Conservation (phyloP, 2,113 vertebrate genomes). For the Indicator maculatus region DNA sequence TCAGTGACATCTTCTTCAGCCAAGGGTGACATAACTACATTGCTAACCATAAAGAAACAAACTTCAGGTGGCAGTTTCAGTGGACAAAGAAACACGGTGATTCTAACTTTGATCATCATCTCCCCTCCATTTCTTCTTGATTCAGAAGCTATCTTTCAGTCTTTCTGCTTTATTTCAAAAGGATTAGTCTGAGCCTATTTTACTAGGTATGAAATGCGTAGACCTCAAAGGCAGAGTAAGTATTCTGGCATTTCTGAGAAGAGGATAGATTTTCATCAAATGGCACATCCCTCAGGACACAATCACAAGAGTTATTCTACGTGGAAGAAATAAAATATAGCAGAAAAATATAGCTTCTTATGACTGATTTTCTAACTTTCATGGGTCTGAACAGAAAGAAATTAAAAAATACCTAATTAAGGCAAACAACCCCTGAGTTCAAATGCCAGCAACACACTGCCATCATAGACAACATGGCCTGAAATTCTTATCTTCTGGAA, state of each 20-base stretch:
- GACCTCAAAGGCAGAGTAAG: not conserved
- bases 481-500: not conserved
- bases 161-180: not conserved
- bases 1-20: not conserved
- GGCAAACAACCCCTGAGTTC: not conserved
- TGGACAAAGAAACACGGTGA: not conserved
- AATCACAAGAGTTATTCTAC: not conserved
- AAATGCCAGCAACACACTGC: not conserved
- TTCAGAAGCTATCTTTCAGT: not conserved
- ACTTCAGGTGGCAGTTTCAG: not conserved
- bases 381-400: not conserved
- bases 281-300: not conserved
- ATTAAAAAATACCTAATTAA: not conserved
- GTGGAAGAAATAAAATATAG: not conserved
- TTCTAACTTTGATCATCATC: not conserved
- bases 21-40: not conserved
- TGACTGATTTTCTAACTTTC: not conserved
- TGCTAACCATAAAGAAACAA: not conserved
- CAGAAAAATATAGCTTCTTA: not conserved
- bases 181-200: not conserved
- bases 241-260: not conserved
- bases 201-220: not conserved
- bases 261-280: not conserved
- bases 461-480: not conserved
- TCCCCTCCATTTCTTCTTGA: not conserved